Evolutionary conservation across 1,140 invertebrate genomes (phyloP).

Genomic region (Ganaspis sp.): DNA sequence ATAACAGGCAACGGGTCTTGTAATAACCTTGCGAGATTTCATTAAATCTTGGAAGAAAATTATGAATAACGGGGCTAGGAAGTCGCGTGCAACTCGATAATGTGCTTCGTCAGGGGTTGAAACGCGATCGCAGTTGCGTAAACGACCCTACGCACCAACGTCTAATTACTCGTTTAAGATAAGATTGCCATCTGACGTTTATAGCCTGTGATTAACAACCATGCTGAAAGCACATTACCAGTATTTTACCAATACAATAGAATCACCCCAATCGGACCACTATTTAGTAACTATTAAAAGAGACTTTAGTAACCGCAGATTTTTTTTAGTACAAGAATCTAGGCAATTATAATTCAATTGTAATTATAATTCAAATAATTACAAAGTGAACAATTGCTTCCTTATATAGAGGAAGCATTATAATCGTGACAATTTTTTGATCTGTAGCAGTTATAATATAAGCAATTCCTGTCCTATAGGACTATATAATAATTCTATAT

Average conservation of each 20-base stretch:
- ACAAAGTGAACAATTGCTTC: no score
- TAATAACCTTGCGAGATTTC: constrained; percentile 34
- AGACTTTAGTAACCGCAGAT: no score
- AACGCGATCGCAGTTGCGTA: constrained; percentile 44
- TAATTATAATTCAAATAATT: no score
- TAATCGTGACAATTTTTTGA: no score
- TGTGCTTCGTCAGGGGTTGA: constrained; percentile 45
- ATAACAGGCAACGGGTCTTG: not conserved
- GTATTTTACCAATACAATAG: not conserved
- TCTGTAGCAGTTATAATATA: no score
- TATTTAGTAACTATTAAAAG: no score
- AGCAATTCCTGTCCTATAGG: no score
- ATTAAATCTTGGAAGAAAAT: constrained; percentile 51
- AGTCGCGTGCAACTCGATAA: constrained; percentile 56
- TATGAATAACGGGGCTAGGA: constrained; percentile 51
- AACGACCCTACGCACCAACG: constrained; percentile 42
- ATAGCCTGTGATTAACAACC: constrained; percentile 49
- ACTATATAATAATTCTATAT: no score
- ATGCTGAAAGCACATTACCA: not conserved
- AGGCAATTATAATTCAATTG: no score
- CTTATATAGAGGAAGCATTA: no score
- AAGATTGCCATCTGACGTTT: constrained; percentile 58
- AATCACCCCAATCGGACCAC: not conserved
- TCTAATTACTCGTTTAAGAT: constrained; percentile 62
- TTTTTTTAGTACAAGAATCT: no score